Conservation (phyloP, 2,888 invertebrate genomes). For the Criorhina ranunculi region DNA sequence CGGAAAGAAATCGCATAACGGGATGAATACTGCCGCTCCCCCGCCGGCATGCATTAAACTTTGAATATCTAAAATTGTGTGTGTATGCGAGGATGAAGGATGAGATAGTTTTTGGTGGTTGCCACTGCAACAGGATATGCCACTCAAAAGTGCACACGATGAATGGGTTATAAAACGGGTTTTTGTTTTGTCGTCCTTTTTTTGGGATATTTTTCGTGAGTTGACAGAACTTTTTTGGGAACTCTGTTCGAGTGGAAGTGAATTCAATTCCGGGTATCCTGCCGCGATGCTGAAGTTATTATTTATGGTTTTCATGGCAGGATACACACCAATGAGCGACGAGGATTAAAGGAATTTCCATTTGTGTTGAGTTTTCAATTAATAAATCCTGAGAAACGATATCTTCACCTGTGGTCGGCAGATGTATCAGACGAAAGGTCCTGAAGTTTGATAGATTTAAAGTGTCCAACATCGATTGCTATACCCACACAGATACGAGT, state of each 20-base stretch:
- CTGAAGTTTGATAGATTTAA: no score
- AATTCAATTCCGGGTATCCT: slow-evolving; percentile 36
- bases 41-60: slow-evolving; percentile 39
- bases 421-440: no score
- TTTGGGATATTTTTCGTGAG: background rate
- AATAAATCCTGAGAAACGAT: no score
- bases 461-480: no score
- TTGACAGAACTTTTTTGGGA: slow-evolving; percentile 27
- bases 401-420: no score
- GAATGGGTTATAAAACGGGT: slow-evolving; percentile 22
- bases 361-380: background rate
- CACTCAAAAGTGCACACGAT: slow-evolving; percentile 37
- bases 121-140: slow-evolving; percentile 45
- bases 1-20: slow-evolving; percentile 22
- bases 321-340: no score
- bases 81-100: background rate
- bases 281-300: no score
- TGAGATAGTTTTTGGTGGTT: slow-evolving; percentile 11
- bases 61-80: slow-evolving; percentile 35
- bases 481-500: no score
- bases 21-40: slow-evolving; percentile 22
- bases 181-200: background rate
- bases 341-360: slow-evolving; percentile 6
- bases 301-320: background rate
- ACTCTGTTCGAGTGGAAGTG: slow-evolving; percentile 25